Percentiles rank a stretch among this genome's conserved stretches.
Evolutionary conservation across 2,888 invertebrate genomes (phyloP).

Genomic region (Adelphocoris suturalis): DNA sequence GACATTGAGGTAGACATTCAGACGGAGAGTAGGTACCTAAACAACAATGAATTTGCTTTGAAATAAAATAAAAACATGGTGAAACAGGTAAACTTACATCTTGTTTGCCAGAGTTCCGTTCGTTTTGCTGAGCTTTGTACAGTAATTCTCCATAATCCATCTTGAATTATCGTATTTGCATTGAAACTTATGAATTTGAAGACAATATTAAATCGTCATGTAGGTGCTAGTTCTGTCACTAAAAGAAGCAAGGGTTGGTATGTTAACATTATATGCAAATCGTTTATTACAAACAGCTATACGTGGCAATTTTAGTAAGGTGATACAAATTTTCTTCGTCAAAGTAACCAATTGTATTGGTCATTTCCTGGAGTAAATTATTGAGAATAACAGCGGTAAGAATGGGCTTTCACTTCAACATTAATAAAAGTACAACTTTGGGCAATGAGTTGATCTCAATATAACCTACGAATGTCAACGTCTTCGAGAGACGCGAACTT

Average conservation of each 20-base stretch:
- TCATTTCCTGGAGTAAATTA: background rate
- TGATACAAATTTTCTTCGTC: background rate
- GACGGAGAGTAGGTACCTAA: too few relatives aligned
- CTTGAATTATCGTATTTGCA: conserved; percentile 22
- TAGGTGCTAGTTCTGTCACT: background rate
- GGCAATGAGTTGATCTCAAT: background rate
- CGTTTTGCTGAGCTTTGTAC: conserved; percentile 83
- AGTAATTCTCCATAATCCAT: conserved; percentile 84
- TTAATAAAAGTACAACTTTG: too few relatives aligned
- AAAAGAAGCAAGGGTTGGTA: background rate
- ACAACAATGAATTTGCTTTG: too few relatives aligned
- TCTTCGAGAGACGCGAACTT: background rate
- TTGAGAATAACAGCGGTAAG: background rate
- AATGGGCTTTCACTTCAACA: background rate
- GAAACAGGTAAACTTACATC: conserved; percentile 77
- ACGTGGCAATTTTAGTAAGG: background rate
- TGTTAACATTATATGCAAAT: background rate
- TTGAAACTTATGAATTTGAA: background rate
- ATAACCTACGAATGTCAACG: background rate
- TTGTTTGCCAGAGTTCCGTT: conserved; percentile 77
- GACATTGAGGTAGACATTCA: too few relatives aligned
- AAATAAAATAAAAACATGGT: too few relatives aligned
- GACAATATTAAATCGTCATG: background rate
- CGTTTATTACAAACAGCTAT: background rate
- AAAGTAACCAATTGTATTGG: background rate